Conservation (phyloP, 64 coral and sea anemone genomes). For the Montipora foliosa region DNA sequence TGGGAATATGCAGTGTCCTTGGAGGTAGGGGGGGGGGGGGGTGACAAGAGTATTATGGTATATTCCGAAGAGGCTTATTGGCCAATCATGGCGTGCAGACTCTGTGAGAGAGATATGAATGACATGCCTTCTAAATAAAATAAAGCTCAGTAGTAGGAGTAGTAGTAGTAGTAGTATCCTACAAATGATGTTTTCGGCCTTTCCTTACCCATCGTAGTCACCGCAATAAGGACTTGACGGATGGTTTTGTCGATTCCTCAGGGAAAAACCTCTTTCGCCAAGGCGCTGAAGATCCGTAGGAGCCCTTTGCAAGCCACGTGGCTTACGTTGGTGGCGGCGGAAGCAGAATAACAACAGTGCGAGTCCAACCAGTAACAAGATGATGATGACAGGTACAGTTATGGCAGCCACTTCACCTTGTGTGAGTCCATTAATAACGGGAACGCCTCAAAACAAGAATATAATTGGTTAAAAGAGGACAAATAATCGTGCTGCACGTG, state of each 20-base stretch:
- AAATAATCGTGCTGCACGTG: no score
- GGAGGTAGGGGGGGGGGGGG: no score
- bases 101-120: no score
- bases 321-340: background rate
- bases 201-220: background rate
- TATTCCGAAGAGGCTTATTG: no score
- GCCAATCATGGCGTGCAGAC: no score
- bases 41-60: no score
- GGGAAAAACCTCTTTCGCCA: background rate
- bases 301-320: background rate
- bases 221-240: constrained; percentile 10
- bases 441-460: no score
- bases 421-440: background rate
- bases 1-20: no score
- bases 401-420: background rate
- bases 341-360: background rate
- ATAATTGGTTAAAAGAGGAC: no score
- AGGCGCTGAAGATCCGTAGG: constrained; percentile 34
- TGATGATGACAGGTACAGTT: constrained; percentile 40
- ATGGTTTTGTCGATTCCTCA: background rate
- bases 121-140: no score
- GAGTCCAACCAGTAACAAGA: background rate
- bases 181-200: background rate
- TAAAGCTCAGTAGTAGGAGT: no score
- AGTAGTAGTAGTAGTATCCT: no score